Evolutionary conservation across 2,113 vertebrate species (phyloP).

Genomic region (Dipodomys merriami): DNA sequence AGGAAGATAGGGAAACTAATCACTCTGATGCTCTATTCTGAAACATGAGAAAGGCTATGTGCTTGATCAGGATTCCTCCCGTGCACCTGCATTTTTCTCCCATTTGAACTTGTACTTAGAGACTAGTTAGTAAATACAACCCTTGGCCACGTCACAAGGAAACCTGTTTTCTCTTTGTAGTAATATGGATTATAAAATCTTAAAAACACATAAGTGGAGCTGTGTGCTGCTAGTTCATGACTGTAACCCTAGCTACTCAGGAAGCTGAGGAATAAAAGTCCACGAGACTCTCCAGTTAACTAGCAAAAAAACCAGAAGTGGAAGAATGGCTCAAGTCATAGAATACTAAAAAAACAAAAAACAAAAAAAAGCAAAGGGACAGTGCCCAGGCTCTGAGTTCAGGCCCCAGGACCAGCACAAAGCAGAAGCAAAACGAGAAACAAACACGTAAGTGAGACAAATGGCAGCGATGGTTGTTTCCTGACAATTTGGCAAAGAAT

Average conservation of each 20-base stretch:
- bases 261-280: too few relatives aligned
- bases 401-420: not conserved
- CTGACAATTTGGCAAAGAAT: slow-evolving; percentile 68
- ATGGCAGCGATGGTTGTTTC: slow-evolving; percentile 43
- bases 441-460: slow-evolving; percentile 68
- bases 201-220: slow-evolving; percentile 46
- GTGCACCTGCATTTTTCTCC: slow-evolving; percentile 23
- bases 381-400: too few relatives aligned
- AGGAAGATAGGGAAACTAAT: slow-evolving; percentile 77
- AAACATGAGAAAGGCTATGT: slow-evolving; percentile 61
- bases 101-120: slow-evolving; percentile 76
- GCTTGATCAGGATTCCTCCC: slow-evolving; percentile 64
- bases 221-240: too few relatives aligned
- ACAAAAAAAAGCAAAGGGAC: too few relatives aligned
- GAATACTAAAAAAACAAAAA: too few relatives aligned
- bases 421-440: slow-evolving; percentile 66
- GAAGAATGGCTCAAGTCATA: too few relatives aligned
- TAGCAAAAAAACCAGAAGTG: too few relatives aligned
- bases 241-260: too few relatives aligned
- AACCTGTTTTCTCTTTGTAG: slow-evolving; percentile 75
- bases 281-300: too few relatives aligned
- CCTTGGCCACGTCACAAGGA: slow-evolving; percentile 74
- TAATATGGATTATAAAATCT: slow-evolving; percentile 68
- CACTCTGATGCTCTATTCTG: slow-evolving; percentile 65
- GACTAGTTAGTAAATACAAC: slow-evolving; percentile 82